phyloP scores from a whole-genome alignment of 2,113 vertebrate genomes.

The Cheirogaleus medius region DNA sequence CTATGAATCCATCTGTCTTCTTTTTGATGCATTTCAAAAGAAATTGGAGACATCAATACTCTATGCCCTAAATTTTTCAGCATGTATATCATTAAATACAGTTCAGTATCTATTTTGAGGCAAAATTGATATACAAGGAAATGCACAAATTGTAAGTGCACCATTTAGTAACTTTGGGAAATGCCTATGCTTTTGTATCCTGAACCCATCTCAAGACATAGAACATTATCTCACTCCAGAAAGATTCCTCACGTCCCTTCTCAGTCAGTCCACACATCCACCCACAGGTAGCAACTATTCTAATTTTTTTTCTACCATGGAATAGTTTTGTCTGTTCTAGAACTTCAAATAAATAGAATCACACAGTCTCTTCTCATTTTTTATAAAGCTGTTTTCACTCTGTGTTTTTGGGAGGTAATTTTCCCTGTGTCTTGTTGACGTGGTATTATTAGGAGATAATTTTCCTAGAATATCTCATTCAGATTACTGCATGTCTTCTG shows the following conservation, averaged over 20 bases:
- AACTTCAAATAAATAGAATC: background rate
- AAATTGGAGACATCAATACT: background rate
- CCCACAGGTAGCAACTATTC: background rate
- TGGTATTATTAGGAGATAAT: background rate
- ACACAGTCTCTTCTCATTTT: background rate
- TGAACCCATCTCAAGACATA: background rate
- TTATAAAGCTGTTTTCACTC: background rate
- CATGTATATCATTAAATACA: background rate
- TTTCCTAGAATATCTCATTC: background rate
- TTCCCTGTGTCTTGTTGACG: background rate
- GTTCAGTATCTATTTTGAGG: background rate
- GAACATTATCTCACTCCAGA: background rate
- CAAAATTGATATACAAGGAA: background rate
- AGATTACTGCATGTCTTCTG: background rate
- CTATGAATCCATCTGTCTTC: background rate
- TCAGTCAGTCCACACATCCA: background rate
- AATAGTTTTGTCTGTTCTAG: background rate
- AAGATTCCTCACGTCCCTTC: background rate
- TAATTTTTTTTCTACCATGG: background rate
- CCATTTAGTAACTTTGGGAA: background rate
- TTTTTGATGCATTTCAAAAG: slow-evolving; percentile 23
- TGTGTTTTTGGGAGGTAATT: background rate
- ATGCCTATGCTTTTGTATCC: background rate
- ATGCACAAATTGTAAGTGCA: background rate
- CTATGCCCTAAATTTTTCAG: background rate